Evolutionary conservation across 2,113 vertebrate species (phyloP).

Genomic region (Taurulus bubalis): DNA sequence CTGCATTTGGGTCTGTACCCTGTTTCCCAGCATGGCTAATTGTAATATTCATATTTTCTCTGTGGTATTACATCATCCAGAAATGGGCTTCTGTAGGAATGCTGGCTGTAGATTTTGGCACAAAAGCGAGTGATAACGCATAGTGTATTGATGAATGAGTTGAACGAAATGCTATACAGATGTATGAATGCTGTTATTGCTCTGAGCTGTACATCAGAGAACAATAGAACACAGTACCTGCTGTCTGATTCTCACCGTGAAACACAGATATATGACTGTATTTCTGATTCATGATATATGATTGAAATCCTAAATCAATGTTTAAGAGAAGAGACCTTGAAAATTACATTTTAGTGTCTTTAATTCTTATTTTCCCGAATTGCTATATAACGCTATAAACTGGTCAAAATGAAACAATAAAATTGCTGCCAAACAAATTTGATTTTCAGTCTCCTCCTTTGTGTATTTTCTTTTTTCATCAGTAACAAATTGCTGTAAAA

Average conservation of each 20-base stretch:
- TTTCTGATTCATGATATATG: not conserved
- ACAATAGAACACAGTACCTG: conserved; percentile 6
- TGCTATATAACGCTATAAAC: too few relatives aligned
- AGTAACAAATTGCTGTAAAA: not conserved
- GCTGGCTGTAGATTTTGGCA: conserved; percentile 17
- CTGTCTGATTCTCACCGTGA: not conserved
- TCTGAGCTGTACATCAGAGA: not conserved
- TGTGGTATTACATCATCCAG: not conserved
- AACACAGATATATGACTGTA: not conserved
- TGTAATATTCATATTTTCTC: not conserved
- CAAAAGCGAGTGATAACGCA: not conserved
- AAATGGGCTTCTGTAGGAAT: conserved; percentile 2
- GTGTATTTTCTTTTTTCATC: not conserved
- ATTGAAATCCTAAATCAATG: not conserved
- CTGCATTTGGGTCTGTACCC: not conserved
- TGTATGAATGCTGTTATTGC: conserved; percentile 4
- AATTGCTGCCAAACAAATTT: not conserved
- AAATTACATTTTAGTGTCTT: not conserved
- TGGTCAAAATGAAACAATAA: not conserved
- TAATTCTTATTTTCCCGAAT: not conserved
- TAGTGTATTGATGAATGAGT: conserved; percentile 17
- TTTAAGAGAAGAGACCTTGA: not conserved
- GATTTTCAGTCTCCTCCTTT: not conserved
- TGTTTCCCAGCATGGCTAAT: not conserved
- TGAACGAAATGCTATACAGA: conserved; percentile 14